Evolutionary conservation across 2,113 vertebrate species (phyloP), one percentile per base, ranked within the genome.

Genomic region (Girardinichthys multiradiatus): DNA sequence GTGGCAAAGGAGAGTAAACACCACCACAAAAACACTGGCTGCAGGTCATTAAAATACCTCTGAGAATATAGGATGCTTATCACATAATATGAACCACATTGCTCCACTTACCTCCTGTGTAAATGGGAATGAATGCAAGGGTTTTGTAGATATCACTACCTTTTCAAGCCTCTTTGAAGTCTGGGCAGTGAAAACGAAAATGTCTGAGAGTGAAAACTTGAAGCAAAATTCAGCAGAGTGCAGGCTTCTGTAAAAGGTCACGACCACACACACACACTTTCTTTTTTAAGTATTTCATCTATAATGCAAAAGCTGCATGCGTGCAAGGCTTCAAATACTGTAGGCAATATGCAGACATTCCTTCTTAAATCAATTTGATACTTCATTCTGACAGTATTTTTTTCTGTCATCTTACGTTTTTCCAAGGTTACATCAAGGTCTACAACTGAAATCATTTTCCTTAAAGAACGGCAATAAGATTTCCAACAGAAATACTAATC

Each of bases 81-180:
- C 93, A 93, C 93, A 94, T 95, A 94, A 95, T 93, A 92, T 73
- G 92, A 93, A 94, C 90, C 94, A 94, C 89, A 93, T 94, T 94
- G 90, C 87, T 72, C 83, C 67, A 76, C 85, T 90, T 88, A 79
- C 70, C 66, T 70, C 78, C 70, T 63, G 71, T 83, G 72, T 74
- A 75, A 80, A 75, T 60, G 89, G 79, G 79, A 82, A 85, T 80
- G 77, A 72, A 79, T 86, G 72, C 48, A 66, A 72, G 87, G 81
- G 58, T 67, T 64, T 72, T 79, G 77, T 71, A 68, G 91, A 93
- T 93, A 93, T 89, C 87, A 90, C 79, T 72, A 91, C 90, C 90
- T 93, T 90, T 88, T 93, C 85, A 91, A 84, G 87, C 87, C 66
- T 72, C 90, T 94, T 94, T 94, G 92, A 95, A 92, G 91, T 93